These are phyloP conservation scores for Arothron firmamentum DNA, from an alignment of 2,113 vertebrate genomes.

Conservation along the genomic window DNA sequence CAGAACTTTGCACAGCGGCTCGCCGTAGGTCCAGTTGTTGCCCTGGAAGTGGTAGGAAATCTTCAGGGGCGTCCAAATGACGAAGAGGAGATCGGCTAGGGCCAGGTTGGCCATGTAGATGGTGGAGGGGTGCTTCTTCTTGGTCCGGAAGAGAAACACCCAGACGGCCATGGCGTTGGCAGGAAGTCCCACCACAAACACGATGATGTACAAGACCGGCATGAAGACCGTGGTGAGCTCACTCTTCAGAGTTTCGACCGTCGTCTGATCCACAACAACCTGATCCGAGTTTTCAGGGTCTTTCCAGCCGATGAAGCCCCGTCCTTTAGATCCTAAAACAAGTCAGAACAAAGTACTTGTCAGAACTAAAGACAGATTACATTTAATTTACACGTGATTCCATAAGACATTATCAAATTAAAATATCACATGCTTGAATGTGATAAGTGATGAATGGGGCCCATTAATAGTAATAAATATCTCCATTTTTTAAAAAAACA, in stretches of 20 bases:
- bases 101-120: constrained; percentile 95
- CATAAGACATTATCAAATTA: too few relatives aligned
- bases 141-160: constrained; percentile 88
- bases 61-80: constrained; percentile 89
- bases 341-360: not conserved
- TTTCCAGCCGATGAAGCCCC: not conserved
- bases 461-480: too few relatives aligned
- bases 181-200: constrained; percentile 83
- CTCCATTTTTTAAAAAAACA: too few relatives aligned
- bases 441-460: too few relatives aligned
- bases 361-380: too few relatives aligned
- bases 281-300: not conserved
- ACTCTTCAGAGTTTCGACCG: constrained; percentile 73
- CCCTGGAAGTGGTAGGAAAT: constrained; percentile 88
- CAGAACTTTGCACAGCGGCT: constrained; percentile 86
- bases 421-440: too few relatives aligned
- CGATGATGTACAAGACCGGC: constrained; percentile 80
- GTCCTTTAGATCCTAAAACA: not conserved
- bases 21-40: constrained; percentile 89
- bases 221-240: constrained; percentile 85
- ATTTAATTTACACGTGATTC: too few relatives aligned
- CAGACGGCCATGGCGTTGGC: constrained; percentile 87
- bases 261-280: constrained; percentile 6
- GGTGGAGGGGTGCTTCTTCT: constrained; percentile 84
- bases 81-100: constrained; percentile 87